Conservation (phyloP, 2,888 invertebrate species). For the Dynastes grantii region DNA sequence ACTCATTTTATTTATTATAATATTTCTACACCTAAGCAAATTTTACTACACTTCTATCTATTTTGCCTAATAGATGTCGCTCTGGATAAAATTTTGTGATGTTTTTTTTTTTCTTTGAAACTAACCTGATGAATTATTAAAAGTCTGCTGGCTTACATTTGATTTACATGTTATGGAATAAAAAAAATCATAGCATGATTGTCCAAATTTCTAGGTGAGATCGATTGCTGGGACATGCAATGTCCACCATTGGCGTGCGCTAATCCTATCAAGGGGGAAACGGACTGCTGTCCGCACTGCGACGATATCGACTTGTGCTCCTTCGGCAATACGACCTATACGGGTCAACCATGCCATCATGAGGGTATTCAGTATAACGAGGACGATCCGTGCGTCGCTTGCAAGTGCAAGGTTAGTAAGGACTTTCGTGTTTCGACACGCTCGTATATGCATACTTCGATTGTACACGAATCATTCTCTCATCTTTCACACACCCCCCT, state of each 20-base stretch:
- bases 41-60: too few species aligned
- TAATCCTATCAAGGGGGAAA: constrained; percentile 74
- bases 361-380: constrained; percentile 75
- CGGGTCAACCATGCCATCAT: constrained; percentile 76
- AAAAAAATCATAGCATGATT: neutral
- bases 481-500: constrained; percentile 23
- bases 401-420: constrained; percentile 81
- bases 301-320: constrained; percentile 75
- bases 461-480: constrained; percentile 33
- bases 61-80: too few species aligned
- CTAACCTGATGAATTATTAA: neutral
- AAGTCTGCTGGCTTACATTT: too few species aligned
- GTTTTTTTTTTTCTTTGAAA: neutral
- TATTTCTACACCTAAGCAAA: too few species aligned
- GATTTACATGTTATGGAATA: too few species aligned
- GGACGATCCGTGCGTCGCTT: constrained; percentile 80
- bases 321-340: constrained; percentile 66
- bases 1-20: too few species aligned
- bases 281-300: constrained; percentile 82
- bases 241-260: constrained; percentile 82
- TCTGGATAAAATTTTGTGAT: neutral
- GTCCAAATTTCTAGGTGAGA: constrained; percentile 73
- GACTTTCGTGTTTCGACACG: constrained; percentile 7
- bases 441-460: neutral
- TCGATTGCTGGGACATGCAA: constrained; percentile 91